phyloP scores from a whole-genome alignment of 2,888 invertebrate genomes.

The Nycteola revayana region DNA sequence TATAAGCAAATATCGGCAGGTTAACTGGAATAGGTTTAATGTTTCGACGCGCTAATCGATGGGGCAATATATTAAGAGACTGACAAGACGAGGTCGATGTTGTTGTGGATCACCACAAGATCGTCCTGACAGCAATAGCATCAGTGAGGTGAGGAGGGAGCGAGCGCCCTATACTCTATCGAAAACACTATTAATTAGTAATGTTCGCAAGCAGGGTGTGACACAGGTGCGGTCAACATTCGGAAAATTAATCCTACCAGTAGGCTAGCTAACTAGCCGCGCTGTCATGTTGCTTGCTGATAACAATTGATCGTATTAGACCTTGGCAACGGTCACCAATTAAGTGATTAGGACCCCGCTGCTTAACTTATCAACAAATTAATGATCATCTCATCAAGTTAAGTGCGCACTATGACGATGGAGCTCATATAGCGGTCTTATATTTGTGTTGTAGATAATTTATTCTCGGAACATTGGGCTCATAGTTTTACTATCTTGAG shows the following conservation, averaged over 20 bases:
- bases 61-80: conserved; percentile 48
- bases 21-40: conserved; percentile 47
- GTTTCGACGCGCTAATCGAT: conserved; percentile 46
- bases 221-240: conserved; percentile 74
- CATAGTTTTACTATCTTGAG: too few species aligned
- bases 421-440: conserved; percentile 10
- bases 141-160: conserved; percentile 54
- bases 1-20: conserved; percentile 44
- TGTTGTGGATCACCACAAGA: conserved; percentile 29
- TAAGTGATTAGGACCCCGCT: conserved; percentile 67
- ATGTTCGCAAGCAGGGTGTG: conserved; percentile 57
- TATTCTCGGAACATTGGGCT: conserved; percentile 2
- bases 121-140: conserved; percentile 66
- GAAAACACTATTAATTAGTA: conserved; percentile 77
- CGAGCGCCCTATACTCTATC: conserved; percentile 49
- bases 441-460: not conserved
- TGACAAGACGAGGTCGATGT: conserved; percentile 27
- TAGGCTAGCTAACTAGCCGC: conserved; percentile 53
- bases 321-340: conserved; percentile 58
- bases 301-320: conserved; percentile 67
- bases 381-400: conserved; percentile 51
- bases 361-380: conserved; percentile 58
- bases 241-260: conserved; percentile 76
- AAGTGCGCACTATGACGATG: conserved; percentile 48
- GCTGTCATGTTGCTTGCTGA: conserved; percentile 43